Conservation (phyloP, 2,888 invertebrate species). For the Nasonia oneida region DNA sequence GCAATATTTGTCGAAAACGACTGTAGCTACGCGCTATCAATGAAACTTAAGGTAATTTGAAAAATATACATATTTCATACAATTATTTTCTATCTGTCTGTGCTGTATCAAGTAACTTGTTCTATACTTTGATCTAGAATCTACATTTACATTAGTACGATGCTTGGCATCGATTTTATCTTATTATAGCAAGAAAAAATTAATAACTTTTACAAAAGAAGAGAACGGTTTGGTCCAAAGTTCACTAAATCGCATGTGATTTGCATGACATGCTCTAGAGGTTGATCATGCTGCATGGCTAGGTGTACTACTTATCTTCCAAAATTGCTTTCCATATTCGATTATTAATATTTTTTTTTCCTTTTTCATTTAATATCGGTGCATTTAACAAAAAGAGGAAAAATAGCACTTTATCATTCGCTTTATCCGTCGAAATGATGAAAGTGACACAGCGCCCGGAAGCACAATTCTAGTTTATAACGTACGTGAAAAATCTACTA, state of each 20-base stretch:
- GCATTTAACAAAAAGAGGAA: slow-evolving; percentile 48
- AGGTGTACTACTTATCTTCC: slow-evolving; percentile 55
- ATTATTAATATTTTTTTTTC: slow-evolving; percentile 47
- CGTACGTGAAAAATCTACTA: slow-evolving; percentile 57
- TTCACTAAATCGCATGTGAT: slow-evolving; percentile 42
- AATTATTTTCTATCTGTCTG: slow-evolving; percentile 40
- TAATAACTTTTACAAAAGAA: slow-evolving; percentile 42
- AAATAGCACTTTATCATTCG: slow-evolving; percentile 38
- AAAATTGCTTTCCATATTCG: slow-evolving; percentile 58
- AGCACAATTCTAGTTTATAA: slow-evolving; percentile 53
- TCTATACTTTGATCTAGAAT: slow-evolving; percentile 56
- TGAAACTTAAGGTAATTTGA: slow-evolving; percentile 50
- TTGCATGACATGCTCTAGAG: slow-evolving; percentile 44
- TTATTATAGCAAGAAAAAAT: slow-evolving; percentile 44
- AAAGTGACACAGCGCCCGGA: slow-evolving; percentile 48
- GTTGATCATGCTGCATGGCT: slow-evolving; percentile 62
- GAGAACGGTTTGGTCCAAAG: slow-evolving; percentile 60
- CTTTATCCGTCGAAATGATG: slow-evolving; percentile 34
- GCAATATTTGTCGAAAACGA: slow-evolving; percentile 32
- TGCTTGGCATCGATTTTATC: slow-evolving; percentile 52
- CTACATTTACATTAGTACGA: slow-evolving; percentile 50
- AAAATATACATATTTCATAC: slow-evolving; percentile 54
- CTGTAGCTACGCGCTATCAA: slow-evolving; percentile 11
- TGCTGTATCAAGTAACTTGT: slow-evolving; percentile 41
- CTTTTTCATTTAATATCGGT: slow-evolving; percentile 49